A percentile compares a stretch with the other conserved stretches of the same genome.
phyloP scores from a whole-genome alignment of 1,140 invertebrate species.

The Reticulitermes speratus region DNA sequence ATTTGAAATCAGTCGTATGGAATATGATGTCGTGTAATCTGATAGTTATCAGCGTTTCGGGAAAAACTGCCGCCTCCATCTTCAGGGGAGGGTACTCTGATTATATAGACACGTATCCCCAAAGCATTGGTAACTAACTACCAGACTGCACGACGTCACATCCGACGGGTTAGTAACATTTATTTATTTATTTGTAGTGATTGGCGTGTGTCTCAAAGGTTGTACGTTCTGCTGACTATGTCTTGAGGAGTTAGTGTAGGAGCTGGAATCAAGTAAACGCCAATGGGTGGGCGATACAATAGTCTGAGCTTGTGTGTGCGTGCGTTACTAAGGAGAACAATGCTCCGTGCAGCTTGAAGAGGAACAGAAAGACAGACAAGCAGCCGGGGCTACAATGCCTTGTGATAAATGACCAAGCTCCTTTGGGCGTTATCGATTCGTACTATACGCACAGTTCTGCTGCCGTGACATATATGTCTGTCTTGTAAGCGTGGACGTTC shows the following conservation, averaged over 20 bases:
- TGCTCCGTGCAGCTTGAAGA: neutral
- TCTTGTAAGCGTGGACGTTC: neutral
- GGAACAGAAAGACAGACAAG: neutral
- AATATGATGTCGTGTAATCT: no score
- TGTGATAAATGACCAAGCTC: neutral
- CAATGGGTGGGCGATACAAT: neutral
- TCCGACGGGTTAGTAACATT: no score
- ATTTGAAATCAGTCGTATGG: no score
- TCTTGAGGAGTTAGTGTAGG: neutral
- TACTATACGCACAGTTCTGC: neutral
- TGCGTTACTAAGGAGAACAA: neutral
- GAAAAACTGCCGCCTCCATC: no score
- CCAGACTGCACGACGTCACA: no score
- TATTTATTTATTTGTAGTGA: neutral
- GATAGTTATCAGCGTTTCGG: no score
- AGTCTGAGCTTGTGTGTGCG: neutral
- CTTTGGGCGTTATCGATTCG: constrained; percentile 2
- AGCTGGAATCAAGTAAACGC: neutral
- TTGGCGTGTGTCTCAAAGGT: neutral
- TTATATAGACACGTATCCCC: no score
- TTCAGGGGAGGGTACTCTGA: no score
- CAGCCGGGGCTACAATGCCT: neutral
- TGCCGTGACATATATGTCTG: neutral
- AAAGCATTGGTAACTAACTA: no score
- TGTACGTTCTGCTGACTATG: neutral